Conservation (phyloP, 2,888 invertebrate genomes). For the Tachina lurida region DNA sequence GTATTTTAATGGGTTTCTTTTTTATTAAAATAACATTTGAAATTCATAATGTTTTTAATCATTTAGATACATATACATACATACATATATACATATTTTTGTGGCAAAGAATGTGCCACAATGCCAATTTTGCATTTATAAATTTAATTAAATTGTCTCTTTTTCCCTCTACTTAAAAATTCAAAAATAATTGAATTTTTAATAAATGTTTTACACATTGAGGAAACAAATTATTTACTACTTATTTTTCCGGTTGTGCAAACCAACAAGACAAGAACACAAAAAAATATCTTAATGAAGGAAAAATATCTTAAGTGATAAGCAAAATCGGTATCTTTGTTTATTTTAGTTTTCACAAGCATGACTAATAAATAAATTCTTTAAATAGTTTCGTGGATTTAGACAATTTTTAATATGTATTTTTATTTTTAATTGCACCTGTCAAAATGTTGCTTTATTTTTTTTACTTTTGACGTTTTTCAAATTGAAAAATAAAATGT, state of each 20-base stretch:
- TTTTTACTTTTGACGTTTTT: too few relatives aligned
- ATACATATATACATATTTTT: background rate
- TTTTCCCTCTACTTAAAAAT: conserved; percentile 4
- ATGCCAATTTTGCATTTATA: background rate
- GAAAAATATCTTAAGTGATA: background rate
- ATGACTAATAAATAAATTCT: conserved; percentile 3
- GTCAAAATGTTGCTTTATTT: too few relatives aligned
- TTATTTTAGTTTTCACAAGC: background rate
- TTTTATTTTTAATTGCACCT: background rate
- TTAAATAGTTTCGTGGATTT: background rate
- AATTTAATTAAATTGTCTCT: conserved; percentile 1
- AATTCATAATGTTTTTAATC: background rate
- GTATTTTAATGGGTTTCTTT: too few relatives aligned
- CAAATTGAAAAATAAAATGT: too few relatives aligned
- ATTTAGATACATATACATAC: too few relatives aligned
- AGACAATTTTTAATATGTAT: background rate
- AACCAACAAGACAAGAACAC: conserved; percentile 1
- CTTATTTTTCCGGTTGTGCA: conserved; percentile 44
- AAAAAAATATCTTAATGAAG: background rate
- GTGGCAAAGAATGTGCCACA: background rate
- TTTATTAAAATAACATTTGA: too few relatives aligned
- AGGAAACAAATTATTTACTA: conserved; percentile 40
- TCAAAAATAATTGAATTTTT: conserved; percentile 11
- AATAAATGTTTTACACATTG: conserved; percentile 22
- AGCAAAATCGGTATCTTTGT: background rate